Conservation (phyloP, 2,797 vertebrate genomes). For the Rhabdophis nuchalis region DNA sequence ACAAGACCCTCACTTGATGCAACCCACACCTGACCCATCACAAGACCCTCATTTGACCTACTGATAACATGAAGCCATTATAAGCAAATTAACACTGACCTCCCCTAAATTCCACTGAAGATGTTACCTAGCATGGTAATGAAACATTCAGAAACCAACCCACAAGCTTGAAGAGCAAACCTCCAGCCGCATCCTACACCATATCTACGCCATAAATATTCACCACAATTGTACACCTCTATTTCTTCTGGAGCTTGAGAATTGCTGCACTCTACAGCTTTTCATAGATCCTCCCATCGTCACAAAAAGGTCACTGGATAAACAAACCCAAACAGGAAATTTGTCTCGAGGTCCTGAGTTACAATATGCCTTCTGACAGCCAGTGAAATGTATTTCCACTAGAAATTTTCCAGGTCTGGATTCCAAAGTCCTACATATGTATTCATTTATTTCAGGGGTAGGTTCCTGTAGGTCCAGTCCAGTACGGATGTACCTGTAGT, state of each 20-base stretch:
- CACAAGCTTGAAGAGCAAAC: background rate
- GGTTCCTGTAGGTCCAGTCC: too few relatives aligned
- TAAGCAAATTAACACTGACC: background rate
- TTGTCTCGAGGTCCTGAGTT: slow-evolving; percentile 29
- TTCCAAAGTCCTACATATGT: slow-evolving; percentile 7
- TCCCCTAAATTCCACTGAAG: background rate
- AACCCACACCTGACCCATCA: background rate
- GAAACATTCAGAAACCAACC: background rate
- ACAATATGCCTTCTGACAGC: slow-evolving; percentile 2
- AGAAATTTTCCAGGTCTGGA: slow-evolving; percentile 30
- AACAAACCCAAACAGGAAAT: background rate
- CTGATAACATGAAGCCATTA: background rate
- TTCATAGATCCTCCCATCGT: background rate
- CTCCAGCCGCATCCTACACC: background rate
- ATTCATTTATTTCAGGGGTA: background rate
- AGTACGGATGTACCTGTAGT: too few relatives aligned
- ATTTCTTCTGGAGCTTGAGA: background rate
- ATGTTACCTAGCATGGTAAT: background rate
- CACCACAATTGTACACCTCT: background rate
- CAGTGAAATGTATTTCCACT: slow-evolving; percentile 14
- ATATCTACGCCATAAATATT: background rate
- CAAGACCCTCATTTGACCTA: background rate
- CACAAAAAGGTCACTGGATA: background rate
- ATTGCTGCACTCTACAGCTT: background rate
- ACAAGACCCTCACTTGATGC: background rate